Base-by-base conservation (phyloP, 2,888 invertebrate species). In the Spilosoma lubricipeda region DNA sequence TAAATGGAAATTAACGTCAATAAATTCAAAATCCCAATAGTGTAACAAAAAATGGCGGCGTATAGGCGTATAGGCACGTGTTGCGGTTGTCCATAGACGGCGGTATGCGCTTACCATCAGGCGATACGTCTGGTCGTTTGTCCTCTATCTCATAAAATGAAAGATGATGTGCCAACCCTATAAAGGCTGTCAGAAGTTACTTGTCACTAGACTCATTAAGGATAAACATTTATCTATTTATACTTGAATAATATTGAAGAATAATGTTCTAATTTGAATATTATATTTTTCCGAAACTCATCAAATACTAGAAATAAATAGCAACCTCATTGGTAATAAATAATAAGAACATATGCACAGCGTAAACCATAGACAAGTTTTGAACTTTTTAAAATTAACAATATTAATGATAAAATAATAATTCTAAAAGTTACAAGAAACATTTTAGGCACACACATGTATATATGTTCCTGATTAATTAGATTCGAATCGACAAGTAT, bases 401-500 rank as follows among this genome's bases (percentile, higher is more conserved):
- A 59, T 13, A 63, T 63, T 15, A 18, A 7, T 30, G 8, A 30
- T 4, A 30, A 63, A 30, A 63, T 18, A 63, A 63, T 18, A 30
- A 30, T 18, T 1, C 5, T 23, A 52, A 3, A 52, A 63, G 5
- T 15, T 18, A 27, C 0, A 27, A 4, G 15, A 11, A 63, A 63
- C 15, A 18, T 30, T 63, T 27, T 30, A 27, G 30, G 30, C 30
- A 63, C 4, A 63, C 0, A 56, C 9, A 56, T n/a, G 8, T n/a
- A 8, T 48, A 8, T 59, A 27, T 15, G 27, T 27, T 59, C 27
- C 7, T 27, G 15, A 30, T 30, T 63, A 30, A 63, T 63, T 30
- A 63, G 2, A 67, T 48, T 23, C 27, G 33, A 27, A 56, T 36
- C 36, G 56, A 69, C 69, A 56, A 69, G 33, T n/a, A 69, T 56